Evolutionary conservation across 2,113 vertebrate genomes (phyloP), one percentile per base, ranked within the genome.

Genomic region (Phyllopteryx taeniolatus): DNA sequence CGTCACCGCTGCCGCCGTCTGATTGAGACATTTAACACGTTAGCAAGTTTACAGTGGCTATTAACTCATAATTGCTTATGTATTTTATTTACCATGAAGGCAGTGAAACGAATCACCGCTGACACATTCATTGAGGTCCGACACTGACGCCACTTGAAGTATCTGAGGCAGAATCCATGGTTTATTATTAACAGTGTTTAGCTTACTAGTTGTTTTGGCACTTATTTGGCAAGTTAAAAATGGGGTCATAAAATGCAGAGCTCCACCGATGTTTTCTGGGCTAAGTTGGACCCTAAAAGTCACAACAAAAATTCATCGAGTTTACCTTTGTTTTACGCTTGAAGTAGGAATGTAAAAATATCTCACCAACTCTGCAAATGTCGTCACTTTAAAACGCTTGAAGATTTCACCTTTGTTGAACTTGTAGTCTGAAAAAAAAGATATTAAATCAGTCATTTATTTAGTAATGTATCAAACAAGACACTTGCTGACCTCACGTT

Each of bases 371-470:
- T 99, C 96, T 75, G 96, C 96, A 88, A 99, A 95, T 9, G 96
- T 99, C 0, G 95, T 95, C 78, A 97, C 95, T 80, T 97, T 98
- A 27, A 99, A 88, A 71, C 98, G 94, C 81, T 97, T 99, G 77
- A 99, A 99, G 73, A 98, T 92, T 84, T 99, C 98, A 35, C 95
- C 95, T 86, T 95, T 97, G 89, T 88, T 95, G 56, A 98, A 98
- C n/a, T 95, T 95, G 89, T 98, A 98, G 94, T 98, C 98, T 94
- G 65, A 43, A 57, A 19, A 22, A 57, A n/a, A 15, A 0, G 15
- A 44, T 14, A 54, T 12, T 8, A 12, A 22, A 22, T 42, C 4
- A 22, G 11, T 22, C 10, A 42, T 39, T 35, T 17, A 6, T 35
- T 10, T 64, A 22, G 13, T 44, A 19, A 15, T 47, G 13, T 27